Percentiles rank a stretch among this genome's conserved stretches.
Conservation (phyloP, 2,797 vertebrate species). For the Nyctibius grandis region DNA sequence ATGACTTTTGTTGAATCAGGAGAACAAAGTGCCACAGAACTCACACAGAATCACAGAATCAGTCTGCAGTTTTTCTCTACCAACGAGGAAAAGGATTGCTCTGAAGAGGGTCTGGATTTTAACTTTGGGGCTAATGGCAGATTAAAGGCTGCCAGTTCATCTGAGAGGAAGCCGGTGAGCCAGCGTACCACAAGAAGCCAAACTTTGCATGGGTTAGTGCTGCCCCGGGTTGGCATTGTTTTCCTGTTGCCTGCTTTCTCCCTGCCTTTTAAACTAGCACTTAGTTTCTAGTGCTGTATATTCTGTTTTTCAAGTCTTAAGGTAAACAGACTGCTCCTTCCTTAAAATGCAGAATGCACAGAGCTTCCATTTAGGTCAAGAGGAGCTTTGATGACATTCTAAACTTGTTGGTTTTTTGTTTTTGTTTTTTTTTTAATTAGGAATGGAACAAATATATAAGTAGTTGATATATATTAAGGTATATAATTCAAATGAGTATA, state of each 20-base stretch:
- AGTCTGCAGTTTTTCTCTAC: neutral
- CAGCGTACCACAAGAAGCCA: neutral
- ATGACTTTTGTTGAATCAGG: neutral
- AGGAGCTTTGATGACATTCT: neutral
- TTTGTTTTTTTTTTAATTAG: neutral
- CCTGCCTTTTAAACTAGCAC: neutral
- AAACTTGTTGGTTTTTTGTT: neutral
- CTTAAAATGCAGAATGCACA: neutral
- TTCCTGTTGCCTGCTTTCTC: neutral
- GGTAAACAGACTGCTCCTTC: neutral
- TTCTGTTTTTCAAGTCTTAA: neutral
- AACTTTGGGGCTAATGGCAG: neutral
- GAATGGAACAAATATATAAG: conserved; percentile 10
- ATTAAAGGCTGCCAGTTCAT: neutral
- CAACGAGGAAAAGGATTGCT: neutral
- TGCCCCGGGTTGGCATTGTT: neutral
- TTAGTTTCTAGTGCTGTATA: neutral
- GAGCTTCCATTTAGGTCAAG: neutral
- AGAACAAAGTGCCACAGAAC: neutral
- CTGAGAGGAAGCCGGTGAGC: neutral
- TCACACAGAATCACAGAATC: no score
- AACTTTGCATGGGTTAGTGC: neutral
- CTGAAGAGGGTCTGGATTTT: neutral
- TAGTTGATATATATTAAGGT: neutral
- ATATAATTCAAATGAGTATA: conserved; percentile 18